A percentile compares a stretch with the other conserved stretches of the same genome.
Evolutionary conservation across 2,888 invertebrate species (phyloP).

Genomic region (Lottia gigantea): DNA sequence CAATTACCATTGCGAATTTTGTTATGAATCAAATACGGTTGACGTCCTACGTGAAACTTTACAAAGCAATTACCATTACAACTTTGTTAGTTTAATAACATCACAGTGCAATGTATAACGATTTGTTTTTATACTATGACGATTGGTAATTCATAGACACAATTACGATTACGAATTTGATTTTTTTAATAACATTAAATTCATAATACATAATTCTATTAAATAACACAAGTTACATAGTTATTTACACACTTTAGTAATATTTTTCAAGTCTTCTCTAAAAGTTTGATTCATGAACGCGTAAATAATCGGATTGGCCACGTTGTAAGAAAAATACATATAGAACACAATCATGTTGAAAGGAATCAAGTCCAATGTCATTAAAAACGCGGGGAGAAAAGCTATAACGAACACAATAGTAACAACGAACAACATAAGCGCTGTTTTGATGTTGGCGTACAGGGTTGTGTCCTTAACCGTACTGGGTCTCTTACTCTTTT

Average conservation of each 20-base stretch:
- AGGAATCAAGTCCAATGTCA: constrained; percentile 47
- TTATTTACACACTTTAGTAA: constrained; percentile 31
- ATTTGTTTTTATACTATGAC: no score
- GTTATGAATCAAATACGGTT: no score
- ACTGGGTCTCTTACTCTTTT: constrained; percentile 28
- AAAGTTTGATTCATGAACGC: constrained; percentile 67
- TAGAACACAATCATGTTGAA: constrained; percentile 58
- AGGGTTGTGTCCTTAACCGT: constrained; percentile 39
- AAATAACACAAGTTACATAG: no score
- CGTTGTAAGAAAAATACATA: constrained; percentile 65
- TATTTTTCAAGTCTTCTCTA: constrained; percentile 50
- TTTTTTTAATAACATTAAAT: no score
- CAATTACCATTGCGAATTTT: no score
- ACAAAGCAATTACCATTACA: no score
- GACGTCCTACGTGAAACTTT: no score
- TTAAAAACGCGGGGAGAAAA: constrained; percentile 63
- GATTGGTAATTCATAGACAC: no score
- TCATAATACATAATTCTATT: no score
- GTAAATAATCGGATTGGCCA: constrained; percentile 66
- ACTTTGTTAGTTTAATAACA: no score
- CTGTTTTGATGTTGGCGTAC: constrained; percentile 62
- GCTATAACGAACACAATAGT: constrained; percentile 64
- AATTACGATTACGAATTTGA: no score
- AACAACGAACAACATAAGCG: constrained; percentile 66
- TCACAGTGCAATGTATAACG: no score